These are phyloP conservation scores for Acleris laterana DNA, from an alignment of 2,888 invertebrate genomes.

Conservation along the genomic window DNA sequence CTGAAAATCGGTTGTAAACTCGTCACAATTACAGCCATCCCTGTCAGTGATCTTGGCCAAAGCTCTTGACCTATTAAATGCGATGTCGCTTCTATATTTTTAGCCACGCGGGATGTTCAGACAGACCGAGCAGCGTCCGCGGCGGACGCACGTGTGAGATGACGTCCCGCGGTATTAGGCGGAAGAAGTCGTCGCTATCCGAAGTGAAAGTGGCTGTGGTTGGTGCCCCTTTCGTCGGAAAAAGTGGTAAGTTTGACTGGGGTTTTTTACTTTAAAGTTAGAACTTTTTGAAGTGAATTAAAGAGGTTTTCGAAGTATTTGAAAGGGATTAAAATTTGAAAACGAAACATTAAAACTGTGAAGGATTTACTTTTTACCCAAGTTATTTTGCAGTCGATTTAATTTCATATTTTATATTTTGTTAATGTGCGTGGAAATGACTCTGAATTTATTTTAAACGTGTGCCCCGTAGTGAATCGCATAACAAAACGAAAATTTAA, in stretches of 20 bases:
- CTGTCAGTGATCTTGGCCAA: slow-evolving; percentile 80
- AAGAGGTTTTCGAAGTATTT: not conserved
- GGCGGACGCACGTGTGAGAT: slow-evolving; percentile 70
- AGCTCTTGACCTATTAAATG: slow-evolving; percentile 82
- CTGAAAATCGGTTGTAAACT: slow-evolving; percentile 1
- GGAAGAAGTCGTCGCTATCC: slow-evolving; percentile 94
- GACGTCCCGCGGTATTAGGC: slow-evolving; percentile 92
- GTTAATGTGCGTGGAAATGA: too few relatives aligned
- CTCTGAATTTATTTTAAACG: too few relatives aligned
- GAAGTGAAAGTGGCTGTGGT: slow-evolving; percentile 96
- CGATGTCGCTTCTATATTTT: slow-evolving; percentile 79
- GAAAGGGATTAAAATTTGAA: too few relatives aligned
- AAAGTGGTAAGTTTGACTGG: slow-evolving; percentile 90
- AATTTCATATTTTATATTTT: too few relatives aligned
- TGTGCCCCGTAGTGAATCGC: too few relatives aligned
- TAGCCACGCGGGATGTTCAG: slow-evolving; percentile 51
- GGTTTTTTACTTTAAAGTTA: not conserved
- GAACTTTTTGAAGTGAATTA: not conserved
- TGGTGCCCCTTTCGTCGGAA: slow-evolving; percentile 95
- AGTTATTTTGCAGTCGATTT: too few relatives aligned
- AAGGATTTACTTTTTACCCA: too few relatives aligned
- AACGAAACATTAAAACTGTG: too few relatives aligned
- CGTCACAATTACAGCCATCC: slow-evolving; percentile 36
- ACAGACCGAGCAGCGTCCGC: slow-evolving; percentile 13
- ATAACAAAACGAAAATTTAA: too few relatives aligned